Evolutionary conservation across 2,888 invertebrate genomes (phyloP), one percentile per base, ranked within the genome.

Genomic region (Penaeus monodon): DNA sequence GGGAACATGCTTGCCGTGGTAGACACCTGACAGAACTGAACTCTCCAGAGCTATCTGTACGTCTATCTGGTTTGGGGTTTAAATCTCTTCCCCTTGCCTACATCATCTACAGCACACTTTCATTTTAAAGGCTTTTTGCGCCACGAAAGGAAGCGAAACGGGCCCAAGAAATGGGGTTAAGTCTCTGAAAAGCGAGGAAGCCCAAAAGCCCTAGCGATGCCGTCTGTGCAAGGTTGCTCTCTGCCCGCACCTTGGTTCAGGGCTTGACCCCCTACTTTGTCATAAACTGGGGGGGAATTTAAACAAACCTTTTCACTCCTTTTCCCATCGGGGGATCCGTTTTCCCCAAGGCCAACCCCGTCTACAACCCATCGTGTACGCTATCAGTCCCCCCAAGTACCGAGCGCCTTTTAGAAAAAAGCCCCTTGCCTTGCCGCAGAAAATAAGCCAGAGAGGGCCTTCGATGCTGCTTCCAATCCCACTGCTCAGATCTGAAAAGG

Each of bases 1-100:
- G 93, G 93, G 17, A 57, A 93, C 33, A 92, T 92, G 90, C 92
- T 92, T 20, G 92, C 74, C 93, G 93, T 89, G 92, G 93, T 44
- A 44, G 44, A 44, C 44, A 44, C 10, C 44, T 44, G 44, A 44
- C 44, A 1, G 87, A 89, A 77, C 68, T 49, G 63, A 38, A 49
- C 68, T 80, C 81, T 73, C 80, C 70, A 78, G 88, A 84, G 89
- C 64, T 91, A 91, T 90, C 89, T 90, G n/a, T 78, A 91, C 76
- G 66, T 91, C 84, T 84, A 84, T 33, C 76, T 76, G 24, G 27
- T 80, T 63, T 89, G 84, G 84, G 44, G n/a, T n/a, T n/a, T 88
- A 29, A 88, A 89, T 85, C 49, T 84, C 10, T 27, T 84, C 17
- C 89, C 91, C 91, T 93, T 33, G 22, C 90, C 49, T 90, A 92